Conservation (phyloP, 2,797 vertebrate genomes). For the Malurus splendens region DNA sequence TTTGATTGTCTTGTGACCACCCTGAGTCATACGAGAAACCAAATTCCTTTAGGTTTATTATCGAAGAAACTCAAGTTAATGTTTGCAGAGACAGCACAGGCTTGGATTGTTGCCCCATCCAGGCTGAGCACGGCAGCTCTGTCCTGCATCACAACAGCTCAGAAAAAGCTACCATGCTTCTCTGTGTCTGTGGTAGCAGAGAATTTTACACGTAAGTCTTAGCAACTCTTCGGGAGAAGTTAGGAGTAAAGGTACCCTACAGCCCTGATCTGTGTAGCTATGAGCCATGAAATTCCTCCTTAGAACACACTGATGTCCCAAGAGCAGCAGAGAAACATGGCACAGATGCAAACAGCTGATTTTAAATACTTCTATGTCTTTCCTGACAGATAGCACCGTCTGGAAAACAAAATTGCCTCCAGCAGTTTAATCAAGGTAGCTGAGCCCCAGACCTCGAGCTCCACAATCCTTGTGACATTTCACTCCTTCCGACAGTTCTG, state of each 20-base stretch:
- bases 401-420: not conserved
- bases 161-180: not conserved
- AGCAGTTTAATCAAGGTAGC: not conserved
- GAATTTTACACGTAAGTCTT: not conserved
- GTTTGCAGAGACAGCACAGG: not conserved
- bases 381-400: not conserved
- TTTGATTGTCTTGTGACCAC: not conserved
- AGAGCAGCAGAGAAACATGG: not conserved
- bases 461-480: not conserved
- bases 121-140: not conserved
- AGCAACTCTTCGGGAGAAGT: not conserved
- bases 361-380: not conserved
- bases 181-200: not conserved
- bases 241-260: not conserved
- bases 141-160: not conserved
- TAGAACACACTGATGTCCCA: not conserved
- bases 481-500: not conserved
- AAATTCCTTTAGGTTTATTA: slow-evolving; percentile 3
- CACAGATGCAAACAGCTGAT: not conserved
- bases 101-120: not conserved
- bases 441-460: not conserved
- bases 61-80: not conserved
- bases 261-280: not conserved
- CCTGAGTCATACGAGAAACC: slow-evolving; percentile 18
- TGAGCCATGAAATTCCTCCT: slow-evolving; percentile 5